Evolutionary conservation across 2,113 vertebrate species (phyloP), one percentile per base, ranked within the genome.

Genomic region (Sigmodon hispidus): DNA sequence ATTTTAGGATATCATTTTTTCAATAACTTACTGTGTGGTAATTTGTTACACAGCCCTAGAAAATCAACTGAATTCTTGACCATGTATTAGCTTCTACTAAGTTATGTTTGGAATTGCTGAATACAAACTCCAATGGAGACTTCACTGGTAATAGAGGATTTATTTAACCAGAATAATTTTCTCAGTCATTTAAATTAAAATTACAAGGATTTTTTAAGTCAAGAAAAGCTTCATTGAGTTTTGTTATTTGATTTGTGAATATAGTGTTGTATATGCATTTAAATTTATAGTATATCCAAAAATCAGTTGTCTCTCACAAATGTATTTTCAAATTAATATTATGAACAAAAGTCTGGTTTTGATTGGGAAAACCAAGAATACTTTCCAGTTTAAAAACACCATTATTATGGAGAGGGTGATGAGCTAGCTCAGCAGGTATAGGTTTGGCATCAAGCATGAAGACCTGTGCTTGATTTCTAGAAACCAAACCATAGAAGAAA

Each of bases 361-460:
- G 93, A 90, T 9, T 12, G 92, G 79, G 70, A 73, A 94, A 95
- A 97, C n/a, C 70, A 70, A 63, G 52, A 89, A 21, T 12, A 48
- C 2, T 72, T 63, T 22, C 57, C 52, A 70, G 34, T 67, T 89
- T 92, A 79, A 69, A 21, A 77, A 93, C 21, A 81, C 3, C 5
- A 43, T 63, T 57, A 40, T 57, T 95, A 26, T 83, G n/a, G 9
- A 4, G 15, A 45, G n/a, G 4, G 4, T 15, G n/a, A 3, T 83
- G 57, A 43, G 26, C 29, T 45, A 61, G n/a, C 15, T 31, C 13
- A 31, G 24, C n/a, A 57, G 3, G 15, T 29, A 40, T 61, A 3
- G 57, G 7, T 43, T 17, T 83, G 80, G 7, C 7, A 40, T 22
- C 55, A 59, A 59, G 16, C 80, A 83, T 8, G 15, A 24, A 59